Conservation (phyloP, 2,888 invertebrate genomes). For the Bedellia somnulentella region DNA sequence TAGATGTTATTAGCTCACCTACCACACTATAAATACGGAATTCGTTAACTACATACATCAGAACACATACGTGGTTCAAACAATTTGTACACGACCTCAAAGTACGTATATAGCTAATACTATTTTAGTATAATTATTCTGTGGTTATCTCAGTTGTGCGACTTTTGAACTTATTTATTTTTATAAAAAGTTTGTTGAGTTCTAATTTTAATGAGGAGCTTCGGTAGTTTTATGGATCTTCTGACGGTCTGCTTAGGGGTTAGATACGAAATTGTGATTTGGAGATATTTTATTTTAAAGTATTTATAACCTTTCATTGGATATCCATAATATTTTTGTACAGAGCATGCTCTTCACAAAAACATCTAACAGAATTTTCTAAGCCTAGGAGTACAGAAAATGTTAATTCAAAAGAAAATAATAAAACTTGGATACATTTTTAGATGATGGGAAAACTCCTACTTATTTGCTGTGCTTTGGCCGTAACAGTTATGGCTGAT, state of each 20-base stretch:
- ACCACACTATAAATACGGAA: slow-evolving; percentile 32
- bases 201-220: not conserved
- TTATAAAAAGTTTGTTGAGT: not conserved
- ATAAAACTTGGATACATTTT: no score
- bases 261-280: no score
- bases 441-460: slow-evolving; percentile 22
- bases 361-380: no score
- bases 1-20: slow-evolving; percentile 29
- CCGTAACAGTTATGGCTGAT: slow-evolving; percentile 16
- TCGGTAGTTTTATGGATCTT: not conserved
- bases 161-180: not conserved
- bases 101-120: not conserved
- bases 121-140: not conserved
- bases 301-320: no score
- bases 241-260: no score
- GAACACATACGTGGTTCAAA: not conserved
- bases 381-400: no score
- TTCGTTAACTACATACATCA: slow-evolving; percentile 13
- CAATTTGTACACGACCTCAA: not conserved
- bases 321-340: no score
- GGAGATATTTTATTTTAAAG: no score
- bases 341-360: no score
- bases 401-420: no score
- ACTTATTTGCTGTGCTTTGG: slow-evolving; percentile 18
- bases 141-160: no score